phyloP scores from a whole-genome alignment of 2,888 invertebrate genomes.

The Oligia fasciuncula region DNA sequence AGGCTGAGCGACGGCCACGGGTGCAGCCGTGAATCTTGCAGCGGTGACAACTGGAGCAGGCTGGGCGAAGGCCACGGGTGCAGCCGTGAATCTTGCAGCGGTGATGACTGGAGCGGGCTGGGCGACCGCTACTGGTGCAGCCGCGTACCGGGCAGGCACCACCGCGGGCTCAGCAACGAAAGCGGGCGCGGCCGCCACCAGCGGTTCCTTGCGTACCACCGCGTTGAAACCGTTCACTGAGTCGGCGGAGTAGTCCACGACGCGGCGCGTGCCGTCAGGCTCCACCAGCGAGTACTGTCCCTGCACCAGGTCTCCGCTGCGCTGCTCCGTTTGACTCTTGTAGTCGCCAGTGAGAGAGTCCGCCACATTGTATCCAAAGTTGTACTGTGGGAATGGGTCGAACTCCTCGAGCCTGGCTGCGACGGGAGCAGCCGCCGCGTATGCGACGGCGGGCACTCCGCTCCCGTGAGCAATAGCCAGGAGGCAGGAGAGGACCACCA shows the following conservation, averaged over 20 bases:
- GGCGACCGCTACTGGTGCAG: slow-evolving; percentile 69
- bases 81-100: slow-evolving; percentile 68
- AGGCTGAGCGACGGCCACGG: slow-evolving; percentile 46
- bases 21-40: slow-evolving; percentile 67
- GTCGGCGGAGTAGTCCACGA: slow-evolving; percentile 85
- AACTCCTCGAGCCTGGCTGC: slow-evolving; percentile 82
- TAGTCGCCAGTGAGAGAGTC: slow-evolving; percentile 86
- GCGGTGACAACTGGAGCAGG: slow-evolving; percentile 65
- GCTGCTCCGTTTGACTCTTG: slow-evolving; percentile 87
- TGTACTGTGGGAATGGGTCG: slow-evolving; percentile 91
- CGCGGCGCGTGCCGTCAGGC: slow-evolving; percentile 83
- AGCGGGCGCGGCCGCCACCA: slow-evolving; percentile 79
- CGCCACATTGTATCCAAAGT: slow-evolving; percentile 85
- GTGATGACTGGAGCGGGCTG: slow-evolving; percentile 64
- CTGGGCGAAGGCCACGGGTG: slow-evolving; percentile 49
- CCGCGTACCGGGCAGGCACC: slow-evolving; percentile 73
- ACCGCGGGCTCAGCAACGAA: slow-evolving; percentile 82
- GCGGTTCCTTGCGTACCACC: slow-evolving; percentile 83
- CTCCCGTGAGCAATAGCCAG: slow-evolving; percentile 81
- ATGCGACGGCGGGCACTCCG: slow-evolving; percentile 79
- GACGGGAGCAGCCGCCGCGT: slow-evolving; percentile 64
- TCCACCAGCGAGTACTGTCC: slow-evolving; percentile 85
- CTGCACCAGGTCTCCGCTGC: slow-evolving; percentile 89
- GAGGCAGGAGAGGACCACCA: slow-evolving; percentile 84
- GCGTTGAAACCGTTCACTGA: slow-evolving; percentile 86